Base-by-base conservation (phyloP, 1,140 invertebrate genomes). In the Papilio glaucus region DNA sequence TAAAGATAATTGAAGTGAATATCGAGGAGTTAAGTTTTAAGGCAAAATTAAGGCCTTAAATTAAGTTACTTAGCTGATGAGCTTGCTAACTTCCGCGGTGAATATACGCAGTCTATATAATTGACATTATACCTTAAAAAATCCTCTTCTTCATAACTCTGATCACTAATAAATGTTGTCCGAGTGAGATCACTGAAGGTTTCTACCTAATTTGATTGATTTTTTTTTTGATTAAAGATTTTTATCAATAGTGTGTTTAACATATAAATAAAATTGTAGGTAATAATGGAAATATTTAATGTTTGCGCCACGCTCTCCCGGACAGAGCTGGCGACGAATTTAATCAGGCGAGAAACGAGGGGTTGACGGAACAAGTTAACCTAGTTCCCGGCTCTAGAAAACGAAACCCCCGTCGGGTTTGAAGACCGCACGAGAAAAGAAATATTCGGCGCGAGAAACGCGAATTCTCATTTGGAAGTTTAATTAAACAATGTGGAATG, bases 291-390 rank as follows among this genome's bases (percentile, higher is more conserved):
- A 68, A 68, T 68, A 68, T 68, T 68, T 29, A 68, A 68, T 45
- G 18, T 65, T 65, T 38, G 37, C 15, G 18, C 24, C 65, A 10
- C 18, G 39, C 63, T 39, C 13, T 24, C n/a, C n/a, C 65, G 18
- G 9, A 42, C 26, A 65, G 62, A 37, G 37, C 62, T 63, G 29
- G 65, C 18, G 65, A 68, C 65, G 39, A 45, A 68, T 45, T 42
- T 68, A 68, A 68, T 68, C 65, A 68, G 39, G 12, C 26, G 26
- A 68, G 65, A 68, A 42, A 45, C 65, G 65, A 45, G 65, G 38
- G 65, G 65, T 68, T 26, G 65, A 68, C 65, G 65, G 26, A 65
- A 65, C 39, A 68, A 68, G 65, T 68, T 68, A 68, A 68, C 65
- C 65, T 68, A 68, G 39, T 68, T 68, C 65, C 65, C 65, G 39